Percentiles rank a stretch among this genome's conserved stretches.
phyloP scores from a whole-genome alignment of 2,797 vertebrate species.

The Basileuterus tristriatus region DNA sequence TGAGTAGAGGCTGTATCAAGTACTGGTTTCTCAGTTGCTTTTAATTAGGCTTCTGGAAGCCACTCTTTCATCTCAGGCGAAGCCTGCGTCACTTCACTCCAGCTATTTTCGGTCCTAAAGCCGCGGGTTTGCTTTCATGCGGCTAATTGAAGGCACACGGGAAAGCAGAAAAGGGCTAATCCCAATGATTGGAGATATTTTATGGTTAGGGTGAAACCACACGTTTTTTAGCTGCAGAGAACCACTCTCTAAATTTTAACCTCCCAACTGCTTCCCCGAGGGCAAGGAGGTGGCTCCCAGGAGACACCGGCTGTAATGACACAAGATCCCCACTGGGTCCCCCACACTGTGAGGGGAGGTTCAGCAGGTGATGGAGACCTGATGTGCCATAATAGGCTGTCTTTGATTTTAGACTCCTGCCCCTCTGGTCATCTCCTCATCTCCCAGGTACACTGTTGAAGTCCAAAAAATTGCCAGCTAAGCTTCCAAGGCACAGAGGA shows the following conservation, averaged over 20 bases:
- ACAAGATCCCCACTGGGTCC: not conserved
- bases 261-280: constrained; percentile 34
- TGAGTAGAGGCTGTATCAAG: constrained; percentile 87
- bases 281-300: not conserved
- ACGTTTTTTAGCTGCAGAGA: constrained; percentile 69
- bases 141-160: constrained; percentile 84
- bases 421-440: not conserved
- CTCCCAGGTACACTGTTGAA: not conserved
- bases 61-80: constrained; percentile 83
- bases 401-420: not conserved
- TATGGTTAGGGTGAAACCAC: constrained; percentile 75
- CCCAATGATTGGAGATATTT: constrained; percentile 73
- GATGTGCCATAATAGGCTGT: not conserved
- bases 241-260: constrained; percentile 66
- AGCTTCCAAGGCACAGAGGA: not conserved
- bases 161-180: constrained; percentile 79
- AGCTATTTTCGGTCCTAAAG: constrained; percentile 82
- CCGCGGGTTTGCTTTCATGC: constrained; percentile 79
- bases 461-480: not conserved
- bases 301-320: not conserved
- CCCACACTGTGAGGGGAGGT: rapidly evolving
- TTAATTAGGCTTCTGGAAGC: constrained; percentile 91
- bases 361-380: not conserved
- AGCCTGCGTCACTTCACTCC: constrained; percentile 80
- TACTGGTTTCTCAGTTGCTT: constrained; percentile 89